Evolutionary conservation across 2,797 vertebrate genomes (phyloP), one percentile per base, ranked within the genome.

Genomic region (Ctenopoma multispine): DNA sequence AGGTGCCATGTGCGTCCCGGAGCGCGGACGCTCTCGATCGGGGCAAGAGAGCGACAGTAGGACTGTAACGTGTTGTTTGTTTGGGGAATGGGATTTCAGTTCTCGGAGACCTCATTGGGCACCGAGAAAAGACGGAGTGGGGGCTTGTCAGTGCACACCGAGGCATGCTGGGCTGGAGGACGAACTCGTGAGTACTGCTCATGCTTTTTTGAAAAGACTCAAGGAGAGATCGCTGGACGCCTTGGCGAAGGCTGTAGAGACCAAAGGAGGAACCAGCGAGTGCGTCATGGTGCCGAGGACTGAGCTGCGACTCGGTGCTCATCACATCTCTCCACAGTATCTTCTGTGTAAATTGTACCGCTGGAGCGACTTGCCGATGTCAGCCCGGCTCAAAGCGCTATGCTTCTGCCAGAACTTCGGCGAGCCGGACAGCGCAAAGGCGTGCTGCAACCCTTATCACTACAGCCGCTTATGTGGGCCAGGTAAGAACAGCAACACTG

Each of bases 361-460:
- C 85, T 99, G 97, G 97, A 94, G 96, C 55, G 97, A 99, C 88
- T 94, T 99, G 89, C 95, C 95, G 92, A 93, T 94, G 69, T 91
- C 96, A 4, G 95, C 95, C 53, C 93, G 95, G 72, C 95, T 99
- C 74, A 99, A 98, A 71, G 92, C 95, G 50, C 92, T 99, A 63
- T 93, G 95, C 91, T 94, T 95, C 73, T 98, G 97, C 93, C 95
- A 95, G 87, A 96, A 95, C 85, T 96, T 95, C 82, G 91, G 94
- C 36, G 75, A 64, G 6, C 84, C 14, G 69, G 95, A 96, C 83
- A 87, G 92, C 44, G 94, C 94, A 44, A 93, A 93, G 34, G 93
- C 96, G 81, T 99, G 97, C 94, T 98, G 97, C 95, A 98, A 99
- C 89, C 97, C 97, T 60, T 96, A 97, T 90, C 97, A 99, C 95